These are phyloP conservation scores for Pterophyllum scalare DNA, from an alignment of 2,113 vertebrate species.

Conservation along the genomic window DNA sequence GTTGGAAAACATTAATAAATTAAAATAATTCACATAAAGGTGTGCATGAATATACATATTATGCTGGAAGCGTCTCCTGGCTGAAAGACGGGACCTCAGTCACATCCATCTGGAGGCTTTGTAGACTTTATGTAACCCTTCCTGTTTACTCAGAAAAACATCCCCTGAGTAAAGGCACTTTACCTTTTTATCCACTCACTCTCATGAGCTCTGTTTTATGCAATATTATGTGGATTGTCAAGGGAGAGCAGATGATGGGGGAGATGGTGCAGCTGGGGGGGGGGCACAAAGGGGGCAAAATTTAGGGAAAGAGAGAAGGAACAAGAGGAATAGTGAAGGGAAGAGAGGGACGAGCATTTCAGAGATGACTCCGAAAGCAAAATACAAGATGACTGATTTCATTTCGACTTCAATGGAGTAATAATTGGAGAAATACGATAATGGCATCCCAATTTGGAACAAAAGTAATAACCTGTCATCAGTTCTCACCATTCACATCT, in stretches of 20 bases:
- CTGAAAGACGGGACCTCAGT: slow-evolving; percentile 17
- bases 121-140: slow-evolving; percentile 42
- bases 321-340: neutral
- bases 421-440: neutral
- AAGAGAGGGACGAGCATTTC: neutral
- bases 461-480: slow-evolving; percentile 9
- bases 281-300: neutral
- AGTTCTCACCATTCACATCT: neutral
- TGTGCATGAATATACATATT: neutral
- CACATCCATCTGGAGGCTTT: slow-evolving; percentile 58
- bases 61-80: slow-evolving; percentile 18
- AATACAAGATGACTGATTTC: neutral
- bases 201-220: slow-evolving; percentile 21
- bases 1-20: neutral
- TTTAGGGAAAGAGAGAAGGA: neutral
- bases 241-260: neutral
- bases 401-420: neutral
- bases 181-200: slow-evolving; percentile 27
- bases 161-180: slow-evolving; percentile 43
- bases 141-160: slow-evolving; percentile 45
- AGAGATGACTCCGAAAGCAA: neutral
- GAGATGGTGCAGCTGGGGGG: neutral
- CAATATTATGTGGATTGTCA: neutral
- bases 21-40: neutral
- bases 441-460: neutral